These are phyloP conservation scores for Caenorhabditis becei DNA, from an alignment of 2,888 invertebrate genomes.

Conservation along the genomic window DNA sequence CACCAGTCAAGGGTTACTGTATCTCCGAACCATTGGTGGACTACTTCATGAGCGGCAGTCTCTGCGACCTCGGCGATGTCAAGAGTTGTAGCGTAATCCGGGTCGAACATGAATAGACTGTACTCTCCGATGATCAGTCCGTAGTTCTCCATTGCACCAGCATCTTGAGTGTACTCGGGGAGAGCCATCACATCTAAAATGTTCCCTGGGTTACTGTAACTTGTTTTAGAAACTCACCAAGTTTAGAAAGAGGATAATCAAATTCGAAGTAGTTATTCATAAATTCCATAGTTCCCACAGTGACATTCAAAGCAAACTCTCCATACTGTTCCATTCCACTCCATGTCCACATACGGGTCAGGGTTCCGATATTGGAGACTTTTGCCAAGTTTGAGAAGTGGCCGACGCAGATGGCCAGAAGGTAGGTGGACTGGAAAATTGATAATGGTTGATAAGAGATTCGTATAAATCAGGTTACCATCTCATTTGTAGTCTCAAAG, in stretches of 20 bases:
- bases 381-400: constrained; percentile 85
- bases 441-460: not conserved
- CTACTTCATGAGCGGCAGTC: constrained; percentile 67
- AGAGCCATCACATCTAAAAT: constrained; percentile 62
- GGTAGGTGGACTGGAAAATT: constrained; percentile 87
- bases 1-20: constrained; percentile 72
- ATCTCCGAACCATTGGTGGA: constrained; percentile 76
- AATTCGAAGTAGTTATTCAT: constrained; percentile 88
- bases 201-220: not conserved
- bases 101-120: constrained; percentile 57
- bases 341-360: constrained; percentile 86
- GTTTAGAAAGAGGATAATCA: constrained; percentile 73
- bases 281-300: constrained; percentile 84
- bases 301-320: constrained; percentile 73
- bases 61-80: constrained; percentile 54
- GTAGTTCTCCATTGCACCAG: constrained; percentile 70
- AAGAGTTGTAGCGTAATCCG: constrained; percentile 57
- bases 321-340: constrained; percentile 85
- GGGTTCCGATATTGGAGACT: constrained; percentile 34
- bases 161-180: constrained; percentile 59
- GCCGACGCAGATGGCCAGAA: constrained; percentile 91
- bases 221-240: constrained; percentile 16
- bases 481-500: constrained; percentile 81
- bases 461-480: too few species aligned
- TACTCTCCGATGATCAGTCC: constrained; percentile 69